phyloP scores from a whole-genome alignment of 2,797 vertebrate genomes.

The Saxicola maurus region DNA sequence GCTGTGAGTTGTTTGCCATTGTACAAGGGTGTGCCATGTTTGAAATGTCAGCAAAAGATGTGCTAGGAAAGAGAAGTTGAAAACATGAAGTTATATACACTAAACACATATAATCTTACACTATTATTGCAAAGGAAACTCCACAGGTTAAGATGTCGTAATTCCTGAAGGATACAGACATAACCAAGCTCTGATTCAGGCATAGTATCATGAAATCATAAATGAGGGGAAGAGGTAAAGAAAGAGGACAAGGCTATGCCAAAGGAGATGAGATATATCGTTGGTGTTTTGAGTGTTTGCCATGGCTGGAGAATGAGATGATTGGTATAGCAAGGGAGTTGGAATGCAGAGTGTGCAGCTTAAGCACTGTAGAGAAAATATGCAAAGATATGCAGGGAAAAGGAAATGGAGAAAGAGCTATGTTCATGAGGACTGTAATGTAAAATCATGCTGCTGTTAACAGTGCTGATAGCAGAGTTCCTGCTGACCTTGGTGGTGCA shows the following conservation, averaged over 20 bases:
- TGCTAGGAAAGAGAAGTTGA: neutral
- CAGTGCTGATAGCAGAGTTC: neutral
- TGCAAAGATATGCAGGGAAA: neutral
- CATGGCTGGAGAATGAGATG: neutral
- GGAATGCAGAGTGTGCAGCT: neutral
- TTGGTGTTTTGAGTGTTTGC: neutral
- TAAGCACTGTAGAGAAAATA: neutral
- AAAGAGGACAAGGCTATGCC: neutral
- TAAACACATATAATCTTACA: neutral
- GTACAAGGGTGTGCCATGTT: neutral
- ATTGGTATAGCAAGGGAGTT: neutral
- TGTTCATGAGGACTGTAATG: neutral
- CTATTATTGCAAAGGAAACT: neutral
- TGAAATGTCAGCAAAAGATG: neutral
- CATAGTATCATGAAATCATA: neutral
- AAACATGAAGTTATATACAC: neutral
- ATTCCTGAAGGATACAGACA: neutral
- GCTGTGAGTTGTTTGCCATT: neutral
- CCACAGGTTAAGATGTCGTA: neutral
- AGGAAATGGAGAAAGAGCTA: neutral
- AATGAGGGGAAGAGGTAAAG: neutral
- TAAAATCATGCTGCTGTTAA: neutral
- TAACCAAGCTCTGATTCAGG: neutral
- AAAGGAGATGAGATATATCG: neutral
- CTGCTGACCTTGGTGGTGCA: neutral